phyloP scores from a whole-genome alignment of 2,888 invertebrate species.

The Elaeidobius kamerunicus region DNA sequence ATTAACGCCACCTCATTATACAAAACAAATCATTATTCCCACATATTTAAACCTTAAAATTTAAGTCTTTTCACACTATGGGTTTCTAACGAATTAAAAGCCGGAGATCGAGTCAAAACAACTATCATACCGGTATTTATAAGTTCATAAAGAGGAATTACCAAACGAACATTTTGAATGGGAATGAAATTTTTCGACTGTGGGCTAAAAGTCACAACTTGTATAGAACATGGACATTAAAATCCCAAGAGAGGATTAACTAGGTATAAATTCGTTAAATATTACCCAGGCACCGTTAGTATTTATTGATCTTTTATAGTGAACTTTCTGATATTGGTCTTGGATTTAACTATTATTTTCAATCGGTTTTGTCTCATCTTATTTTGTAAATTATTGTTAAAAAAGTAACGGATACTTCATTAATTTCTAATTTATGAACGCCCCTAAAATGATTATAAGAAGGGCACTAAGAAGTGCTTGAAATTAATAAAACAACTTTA shows the following conservation, averaged over 20 bases:
- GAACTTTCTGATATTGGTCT: no score
- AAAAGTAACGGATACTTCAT: no score
- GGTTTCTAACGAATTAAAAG: conserved; percentile 12
- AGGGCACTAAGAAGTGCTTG: no score
- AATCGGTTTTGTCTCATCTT: no score
- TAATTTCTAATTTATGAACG: no score
- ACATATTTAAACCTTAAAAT: conserved; percentile 2
- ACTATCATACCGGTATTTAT: conserved; percentile 15
- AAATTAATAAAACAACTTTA: no score
- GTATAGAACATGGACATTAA: conserved; percentile 2
- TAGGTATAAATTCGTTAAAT: conserved; percentile 6
- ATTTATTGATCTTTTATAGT: not conserved
- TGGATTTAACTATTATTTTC: no score
- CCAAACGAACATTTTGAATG: not conserved
- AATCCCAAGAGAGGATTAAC: conserved; percentile 5
- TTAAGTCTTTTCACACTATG: conserved; percentile 15
- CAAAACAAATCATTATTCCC: conserved; percentile 2
- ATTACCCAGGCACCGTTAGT: conserved; percentile 3
- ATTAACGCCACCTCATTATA: not conserved
- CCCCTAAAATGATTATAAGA: no score
- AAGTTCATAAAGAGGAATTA: conserved; percentile 22
- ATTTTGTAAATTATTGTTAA: no score
- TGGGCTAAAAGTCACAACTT: conserved; percentile 7
- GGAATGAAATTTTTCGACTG: conserved; percentile 4
- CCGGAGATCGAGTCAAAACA: conserved; percentile 17